These are phyloP conservation scores for Oryzias celebensis DNA, from an alignment of 2,113 vertebrate species.

Conservation along the genomic window DNA sequence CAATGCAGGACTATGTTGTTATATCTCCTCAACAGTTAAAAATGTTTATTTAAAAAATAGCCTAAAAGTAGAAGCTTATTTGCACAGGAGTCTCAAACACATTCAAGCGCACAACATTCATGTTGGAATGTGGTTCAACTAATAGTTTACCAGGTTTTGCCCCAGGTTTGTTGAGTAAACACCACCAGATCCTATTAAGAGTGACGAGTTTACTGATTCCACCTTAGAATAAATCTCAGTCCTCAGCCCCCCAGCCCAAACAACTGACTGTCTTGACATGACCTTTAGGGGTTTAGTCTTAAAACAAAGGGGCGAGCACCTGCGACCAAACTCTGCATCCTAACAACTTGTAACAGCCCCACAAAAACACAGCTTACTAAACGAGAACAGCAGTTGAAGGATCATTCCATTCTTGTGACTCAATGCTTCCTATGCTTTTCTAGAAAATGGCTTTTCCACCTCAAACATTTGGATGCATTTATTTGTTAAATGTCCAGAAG, in stretches of 20 bases:
- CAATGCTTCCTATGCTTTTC: slow-evolving; percentile 36
- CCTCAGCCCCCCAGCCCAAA: slow-evolving; percentile 49
- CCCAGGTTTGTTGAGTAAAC: slow-evolving; percentile 51
- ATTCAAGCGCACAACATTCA: slow-evolving; percentile 10
- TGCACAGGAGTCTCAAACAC: slow-evolving; percentile 18
- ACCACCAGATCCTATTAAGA: slow-evolving; percentile 49
- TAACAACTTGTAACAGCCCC: slow-evolving; percentile 35
- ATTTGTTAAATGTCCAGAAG: slow-evolving; percentile 12
- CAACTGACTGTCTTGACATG: slow-evolving; percentile 33
- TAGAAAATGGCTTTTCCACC: slow-evolving; percentile 14
- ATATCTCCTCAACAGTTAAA: no score
- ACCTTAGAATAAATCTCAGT: slow-evolving; percentile 52
- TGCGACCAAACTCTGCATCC: slow-evolving; percentile 41
- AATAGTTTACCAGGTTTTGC: slow-evolving; percentile 53
- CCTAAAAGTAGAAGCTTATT: background rate
- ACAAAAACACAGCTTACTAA: slow-evolving; percentile 23
- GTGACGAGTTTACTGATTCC: slow-evolving; percentile 52
- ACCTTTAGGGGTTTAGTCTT: slow-evolving; percentile 49
- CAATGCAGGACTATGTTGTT: no score
- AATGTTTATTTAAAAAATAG: background rate
- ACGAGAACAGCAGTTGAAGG: slow-evolving; percentile 27
- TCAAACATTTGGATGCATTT: slow-evolving; percentile 6
- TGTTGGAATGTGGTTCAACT: slow-evolving; percentile 42
- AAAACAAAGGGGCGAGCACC: slow-evolving; percentile 57
- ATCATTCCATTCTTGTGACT: slow-evolving; percentile 39